Evolutionary conservation across 2,888 invertebrate genomes (phyloP).

Genomic region (Emesis russula): DNA sequence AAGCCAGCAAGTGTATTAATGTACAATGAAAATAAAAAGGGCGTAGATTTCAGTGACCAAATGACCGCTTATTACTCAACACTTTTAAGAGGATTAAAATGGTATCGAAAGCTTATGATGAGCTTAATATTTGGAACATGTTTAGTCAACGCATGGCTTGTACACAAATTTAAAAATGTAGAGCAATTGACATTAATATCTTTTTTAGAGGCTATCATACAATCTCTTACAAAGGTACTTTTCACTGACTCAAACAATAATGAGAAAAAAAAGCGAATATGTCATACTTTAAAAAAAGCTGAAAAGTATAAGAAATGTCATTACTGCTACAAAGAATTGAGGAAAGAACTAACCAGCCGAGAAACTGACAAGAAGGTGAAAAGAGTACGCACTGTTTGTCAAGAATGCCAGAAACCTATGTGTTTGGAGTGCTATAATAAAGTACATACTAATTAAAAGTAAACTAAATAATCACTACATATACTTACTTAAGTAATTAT

Average conservation of each 20-base stretch:
- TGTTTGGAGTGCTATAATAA: constrained; percentile 1
- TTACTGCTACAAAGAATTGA: not conserved
- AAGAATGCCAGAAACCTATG: constrained; percentile 11
- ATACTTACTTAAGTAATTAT: not conserved
- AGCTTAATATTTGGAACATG: constrained; percentile 31
- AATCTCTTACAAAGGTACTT: too few species aligned
- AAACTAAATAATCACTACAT: not conserved
- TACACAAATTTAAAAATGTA: not conserved
- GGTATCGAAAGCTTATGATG: constrained; percentile 8
- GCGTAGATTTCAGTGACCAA: not conserved
- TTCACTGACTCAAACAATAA: not conserved
- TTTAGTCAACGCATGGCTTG: constrained; percentile 20
- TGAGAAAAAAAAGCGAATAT: constrained; percentile 2
- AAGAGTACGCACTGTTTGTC: constrained; percentile 12
- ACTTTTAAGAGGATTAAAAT: constrained; percentile 63
- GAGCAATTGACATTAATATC: too few species aligned
- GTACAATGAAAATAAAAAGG: not conserved
- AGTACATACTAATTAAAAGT: not conserved
- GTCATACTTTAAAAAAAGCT: not conserved
- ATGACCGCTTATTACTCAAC: constrained; percentile 4
- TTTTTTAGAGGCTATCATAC: too few species aligned
- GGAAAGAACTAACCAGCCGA: constrained; percentile 2
- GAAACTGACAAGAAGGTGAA: constrained; percentile 15
- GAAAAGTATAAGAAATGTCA: not conserved
- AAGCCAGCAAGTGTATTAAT: constrained; percentile 1